Evolutionary conservation across 2,888 invertebrate species (phyloP).

Genomic region (Aleiodes testaceus): DNA sequence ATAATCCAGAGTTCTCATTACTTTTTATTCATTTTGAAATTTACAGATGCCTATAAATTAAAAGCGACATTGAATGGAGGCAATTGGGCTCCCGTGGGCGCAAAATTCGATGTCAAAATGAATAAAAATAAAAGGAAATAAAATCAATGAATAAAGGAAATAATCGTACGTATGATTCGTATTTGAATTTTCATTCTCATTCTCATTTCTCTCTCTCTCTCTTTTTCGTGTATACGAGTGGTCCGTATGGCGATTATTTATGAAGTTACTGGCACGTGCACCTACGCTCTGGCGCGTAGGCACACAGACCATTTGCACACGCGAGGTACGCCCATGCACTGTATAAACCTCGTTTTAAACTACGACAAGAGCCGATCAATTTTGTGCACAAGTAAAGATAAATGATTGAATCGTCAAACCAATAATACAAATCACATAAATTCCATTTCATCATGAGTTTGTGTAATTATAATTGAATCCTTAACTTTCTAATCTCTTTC

Average conservation of each 20-base stretch:
- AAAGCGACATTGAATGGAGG: neutral
- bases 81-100: neutral
- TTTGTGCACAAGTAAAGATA: constrained; percentile 34
- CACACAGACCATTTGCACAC: constrained; percentile 32
- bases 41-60: constrained; percentile 14
- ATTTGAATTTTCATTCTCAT: constrained; percentile 12
- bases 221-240: constrained; percentile 15
- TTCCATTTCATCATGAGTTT: constrained; percentile 19
- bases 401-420: constrained; percentile 45
- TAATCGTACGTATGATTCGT: constrained; percentile 20
- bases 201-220: neutral
- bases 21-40: neutral
- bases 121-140: neutral
- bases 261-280: constrained; percentile 44
- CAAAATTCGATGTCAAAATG: neutral
- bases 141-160: constrained; percentile 16
- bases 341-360: constrained; percentile 14
- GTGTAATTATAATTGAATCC: constrained; percentile 11
- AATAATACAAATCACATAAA: constrained; percentile 19
- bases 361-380: constrained; percentile 12
- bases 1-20: constrained; percentile 6
- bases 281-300: constrained; percentile 45
- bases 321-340: constrained; percentile 41
- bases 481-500: neutral
- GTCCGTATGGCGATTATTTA: constrained; percentile 39